phyloP scores from a whole-genome alignment of 35 echinoderm and acorn worm species.

The Heliocidaris tuberculata region DNA sequence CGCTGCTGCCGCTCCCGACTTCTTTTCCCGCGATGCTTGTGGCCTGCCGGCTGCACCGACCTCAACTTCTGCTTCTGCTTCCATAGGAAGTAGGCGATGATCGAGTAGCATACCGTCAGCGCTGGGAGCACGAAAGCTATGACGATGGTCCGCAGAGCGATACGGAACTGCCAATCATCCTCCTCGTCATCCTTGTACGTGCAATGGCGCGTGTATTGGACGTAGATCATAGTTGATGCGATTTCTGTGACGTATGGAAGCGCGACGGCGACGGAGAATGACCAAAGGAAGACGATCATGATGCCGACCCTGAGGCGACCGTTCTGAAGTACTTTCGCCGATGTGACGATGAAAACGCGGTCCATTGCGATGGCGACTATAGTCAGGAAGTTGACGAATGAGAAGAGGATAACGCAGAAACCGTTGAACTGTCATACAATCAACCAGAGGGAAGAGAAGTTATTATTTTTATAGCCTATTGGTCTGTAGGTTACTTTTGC shows the following conservation, averaged over 20 bases:
- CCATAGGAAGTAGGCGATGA: not conserved
- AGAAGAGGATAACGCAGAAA: not conserved
- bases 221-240: not conserved
- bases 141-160: not conserved
- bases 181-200: not conserved
- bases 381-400: not conserved
- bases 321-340: not conserved
- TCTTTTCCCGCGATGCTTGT: not conserved
- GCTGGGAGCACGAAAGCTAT: not conserved
- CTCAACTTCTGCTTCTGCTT: constrained; percentile 2
- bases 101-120: not conserved
- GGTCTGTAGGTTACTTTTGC: too few relatives aligned
- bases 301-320: not conserved
- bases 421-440: not conserved
- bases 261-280: not conserved
- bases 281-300: not conserved
- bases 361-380: not conserved
- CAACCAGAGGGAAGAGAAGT: not conserved
- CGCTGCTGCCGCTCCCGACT: not conserved
- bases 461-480: not conserved
- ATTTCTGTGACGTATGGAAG: not conserved
- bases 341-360: not conserved
- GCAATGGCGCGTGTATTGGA: not conserved
- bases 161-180: not conserved
- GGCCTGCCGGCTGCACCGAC: not conserved